These are phyloP conservation scores for Zoroaster sp. DNA, from an alignment of 53 echinoderm and acorn worm genomes.

Conservation along the genomic window DNA sequence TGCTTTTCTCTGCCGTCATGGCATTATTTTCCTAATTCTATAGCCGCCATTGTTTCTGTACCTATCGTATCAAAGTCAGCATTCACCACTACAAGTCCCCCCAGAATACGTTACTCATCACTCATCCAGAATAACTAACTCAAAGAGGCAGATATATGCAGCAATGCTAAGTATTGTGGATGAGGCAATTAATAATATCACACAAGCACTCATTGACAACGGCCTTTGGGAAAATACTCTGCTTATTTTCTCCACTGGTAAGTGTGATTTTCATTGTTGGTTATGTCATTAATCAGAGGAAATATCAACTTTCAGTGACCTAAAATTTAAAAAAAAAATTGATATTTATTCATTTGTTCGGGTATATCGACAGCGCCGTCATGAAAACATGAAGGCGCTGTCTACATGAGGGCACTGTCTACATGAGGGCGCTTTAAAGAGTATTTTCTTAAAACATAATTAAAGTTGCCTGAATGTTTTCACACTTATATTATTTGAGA, in stretches of 20 bases:
- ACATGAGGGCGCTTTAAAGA: too few relatives aligned
- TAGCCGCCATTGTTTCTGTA: conserved; percentile 82
- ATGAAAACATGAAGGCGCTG: neutral
- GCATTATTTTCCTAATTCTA: neutral
- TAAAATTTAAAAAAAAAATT: neutral
- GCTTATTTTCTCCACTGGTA: conserved; percentile 88
- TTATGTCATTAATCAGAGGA: neutral
- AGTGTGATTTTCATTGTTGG: neutral
- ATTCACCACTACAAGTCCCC: conserved; percentile 86
- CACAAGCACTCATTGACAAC: conserved; percentile 42
- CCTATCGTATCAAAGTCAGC: conserved; percentile 81
- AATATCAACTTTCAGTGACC: neutral
- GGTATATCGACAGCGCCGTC: neutral
- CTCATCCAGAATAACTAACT: conserved; percentile 40
- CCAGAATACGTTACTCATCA: conserved; percentile 62
- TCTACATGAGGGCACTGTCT: too few relatives aligned
- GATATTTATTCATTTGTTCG: neutral
- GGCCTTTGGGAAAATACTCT: conserved; percentile 83
- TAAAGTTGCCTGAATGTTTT: too few relatives aligned
- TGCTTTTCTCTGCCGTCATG: too few relatives aligned
- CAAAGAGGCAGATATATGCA: conserved; percentile 54
- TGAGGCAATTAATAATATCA: conserved; percentile 77
- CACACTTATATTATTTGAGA: too few relatives aligned
- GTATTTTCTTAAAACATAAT: too few relatives aligned
- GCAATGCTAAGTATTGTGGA: conserved; percentile 89